These are phyloP conservation scores for Rhabdomys pumilio DNA, from an alignment of 2,797 vertebrate genomes.

Conservation along the genomic window DNA sequence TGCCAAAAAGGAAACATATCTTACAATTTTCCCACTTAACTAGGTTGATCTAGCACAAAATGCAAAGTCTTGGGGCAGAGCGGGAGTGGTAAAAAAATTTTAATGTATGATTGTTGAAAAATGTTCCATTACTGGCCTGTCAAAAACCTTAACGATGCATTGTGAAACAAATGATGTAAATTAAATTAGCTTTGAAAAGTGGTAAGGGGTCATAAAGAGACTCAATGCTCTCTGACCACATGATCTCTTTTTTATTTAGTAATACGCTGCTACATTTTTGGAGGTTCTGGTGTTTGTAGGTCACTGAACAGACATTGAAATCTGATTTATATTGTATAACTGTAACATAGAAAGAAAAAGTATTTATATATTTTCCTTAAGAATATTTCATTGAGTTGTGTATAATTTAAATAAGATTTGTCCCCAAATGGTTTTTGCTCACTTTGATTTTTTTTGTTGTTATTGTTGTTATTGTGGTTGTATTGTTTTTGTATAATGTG, in stretches of 20 bases:
- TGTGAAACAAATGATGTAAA: conserved; percentile 83
- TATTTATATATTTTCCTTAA: conserved; percentile 99
- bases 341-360: conserved; percentile 98
- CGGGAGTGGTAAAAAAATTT: conserved; percentile 55
- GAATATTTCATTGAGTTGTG: conserved; percentile 97
- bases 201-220: conserved; percentile 84
- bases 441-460: conserved; percentile 90
- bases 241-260: conserved; percentile 89
- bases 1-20: conserved; percentile 88
- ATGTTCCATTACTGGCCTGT: conserved; percentile 84
- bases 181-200: conserved; percentile 81
- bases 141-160: conserved; percentile 90
- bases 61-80: conserved; percentile 68
- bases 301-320: conserved; percentile 95
- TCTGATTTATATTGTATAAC: conserved; percentile 98
- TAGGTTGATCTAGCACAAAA: conserved; percentile 88
- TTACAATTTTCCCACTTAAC: conserved; percentile 85
- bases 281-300: conserved; percentile 96
- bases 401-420: conserved; percentile 93
- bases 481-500: conserved; percentile 95
- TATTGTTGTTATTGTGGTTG: conserved; percentile 88
- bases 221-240: conserved; percentile 82
- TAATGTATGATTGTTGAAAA: conserved; percentile 80
- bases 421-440: conserved; percentile 91
- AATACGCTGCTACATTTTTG: conserved; percentile 97